Evolutionary conservation across 2,797 vertebrate species (phyloP).

Genomic region (Knipowitschia caucasica): DNA sequence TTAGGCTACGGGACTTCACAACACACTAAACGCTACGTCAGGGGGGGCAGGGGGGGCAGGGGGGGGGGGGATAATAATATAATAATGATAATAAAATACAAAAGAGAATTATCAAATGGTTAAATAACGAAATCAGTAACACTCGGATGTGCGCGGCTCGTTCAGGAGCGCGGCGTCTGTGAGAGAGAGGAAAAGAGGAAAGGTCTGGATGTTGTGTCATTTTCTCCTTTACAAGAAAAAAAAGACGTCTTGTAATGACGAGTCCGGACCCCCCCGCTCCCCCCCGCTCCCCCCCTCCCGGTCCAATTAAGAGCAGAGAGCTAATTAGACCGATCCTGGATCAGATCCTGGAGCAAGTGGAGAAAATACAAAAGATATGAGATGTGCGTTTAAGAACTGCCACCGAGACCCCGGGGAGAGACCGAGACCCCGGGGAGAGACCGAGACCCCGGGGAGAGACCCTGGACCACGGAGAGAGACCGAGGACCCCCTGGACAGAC

Average conservation of each 20-base stretch:
- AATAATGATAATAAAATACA: too few relatives aligned
- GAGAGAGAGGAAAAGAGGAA: neutral
- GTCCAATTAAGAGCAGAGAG: constrained; percentile 74
- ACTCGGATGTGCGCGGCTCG: too few relatives aligned
- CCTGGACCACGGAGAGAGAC: too few relatives aligned
- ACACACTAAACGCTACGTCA: constrained; percentile 62
- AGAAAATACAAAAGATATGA: constrained; percentile 13
- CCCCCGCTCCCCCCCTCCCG: constrained; percentile 34
- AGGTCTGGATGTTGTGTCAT: constrained; percentile 37
- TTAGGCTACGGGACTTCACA: constrained; percentile 76
- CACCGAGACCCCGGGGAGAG: too few relatives aligned
- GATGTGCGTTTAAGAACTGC: neutral
- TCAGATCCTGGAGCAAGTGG: constrained; percentile 25
- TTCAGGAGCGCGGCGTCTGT: constrained; percentile 13
- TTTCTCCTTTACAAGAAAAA: constrained; percentile 24
- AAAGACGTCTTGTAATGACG: constrained; percentile 52
- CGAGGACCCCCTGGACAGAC: too few relatives aligned
- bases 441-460: too few relatives aligned
- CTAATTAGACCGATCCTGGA: constrained; percentile 74
- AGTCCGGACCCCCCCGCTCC: constrained; percentile 22
- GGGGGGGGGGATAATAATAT: constrained; percentile 24
- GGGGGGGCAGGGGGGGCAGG: constrained; percentile 22
- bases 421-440: too few relatives aligned
- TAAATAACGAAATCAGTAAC: too few relatives aligned
- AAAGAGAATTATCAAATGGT: constrained; percentile 17